Conservation (phyloP, 2,888 invertebrate species). For the Lissonota sp. region DNA sequence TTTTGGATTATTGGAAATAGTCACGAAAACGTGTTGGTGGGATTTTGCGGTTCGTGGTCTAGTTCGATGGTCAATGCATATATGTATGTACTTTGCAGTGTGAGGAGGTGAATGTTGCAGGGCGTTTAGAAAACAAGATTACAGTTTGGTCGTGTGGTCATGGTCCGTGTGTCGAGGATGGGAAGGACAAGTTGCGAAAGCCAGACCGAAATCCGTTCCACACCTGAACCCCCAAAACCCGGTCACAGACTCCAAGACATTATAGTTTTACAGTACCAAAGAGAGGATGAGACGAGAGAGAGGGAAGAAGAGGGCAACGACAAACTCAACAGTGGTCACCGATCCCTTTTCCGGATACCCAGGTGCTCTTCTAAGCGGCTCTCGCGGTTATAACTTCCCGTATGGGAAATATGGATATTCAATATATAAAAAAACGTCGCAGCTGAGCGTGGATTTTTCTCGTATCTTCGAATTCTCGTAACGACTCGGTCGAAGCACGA, state of each 20-base stretch:
- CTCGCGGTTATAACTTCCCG: constrained; percentile 37
- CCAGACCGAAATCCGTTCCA: constrained; percentile 62
- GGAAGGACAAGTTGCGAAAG: constrained; percentile 37
- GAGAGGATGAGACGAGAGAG: constrained; percentile 4
- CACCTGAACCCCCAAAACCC: constrained; percentile 70
- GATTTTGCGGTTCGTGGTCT: constrained; percentile 69
- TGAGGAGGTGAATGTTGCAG: constrained; percentile 71
- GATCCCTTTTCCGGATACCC: constrained; percentile 27
- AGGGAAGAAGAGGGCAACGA: constrained; percentile 12
- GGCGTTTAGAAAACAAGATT: constrained; percentile 82
- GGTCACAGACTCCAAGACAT: constrained; percentile 1
- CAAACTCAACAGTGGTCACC: neutral
- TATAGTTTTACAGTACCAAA: constrained; percentile 10
- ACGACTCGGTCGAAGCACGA: too few relatives aligned
- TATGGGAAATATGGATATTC: constrained; percentile 4
- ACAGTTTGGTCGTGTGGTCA: constrained; percentile 73
- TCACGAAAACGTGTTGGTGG: constrained; percentile 17
- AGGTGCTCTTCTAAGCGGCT: constrained; percentile 47
- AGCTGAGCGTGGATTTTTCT: too few relatives aligned
- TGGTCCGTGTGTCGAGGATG: constrained; percentile 16
- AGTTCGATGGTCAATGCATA: constrained; percentile 74
- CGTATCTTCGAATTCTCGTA: too few relatives aligned
- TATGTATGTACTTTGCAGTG: constrained; percentile 74
- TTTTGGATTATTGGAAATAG: too few relatives aligned
- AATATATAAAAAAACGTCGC: neutral